These are phyloP conservation scores for Metridium senile DNA, from an alignment of 92 coral and sea anemone genomes.

Conservation along the genomic window DNA sequence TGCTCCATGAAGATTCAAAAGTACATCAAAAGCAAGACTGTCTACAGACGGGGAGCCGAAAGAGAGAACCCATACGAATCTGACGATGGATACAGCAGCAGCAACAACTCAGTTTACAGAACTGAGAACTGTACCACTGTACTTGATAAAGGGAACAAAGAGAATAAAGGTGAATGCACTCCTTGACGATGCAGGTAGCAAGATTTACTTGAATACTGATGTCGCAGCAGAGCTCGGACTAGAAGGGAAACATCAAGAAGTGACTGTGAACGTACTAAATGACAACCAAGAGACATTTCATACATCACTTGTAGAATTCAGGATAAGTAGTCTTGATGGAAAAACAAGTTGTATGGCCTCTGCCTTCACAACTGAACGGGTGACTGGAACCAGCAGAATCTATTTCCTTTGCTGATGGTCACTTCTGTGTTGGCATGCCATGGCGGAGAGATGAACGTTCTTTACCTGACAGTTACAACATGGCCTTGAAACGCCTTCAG, in stretches of 20 bases:
- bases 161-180: too few species aligned
- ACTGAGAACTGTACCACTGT: too few species aligned
- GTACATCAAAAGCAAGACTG: too few species aligned
- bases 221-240: conserved; percentile 48
- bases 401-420: conserved; percentile 34
- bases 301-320: conserved; percentile 46
- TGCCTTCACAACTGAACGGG: conserved; percentile 53
- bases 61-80: conserved; percentile 46
- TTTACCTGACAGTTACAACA: too few species aligned
- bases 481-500: too few species aligned
- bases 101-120: too few species aligned
- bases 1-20: too few species aligned
- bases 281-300: conserved; percentile 48
- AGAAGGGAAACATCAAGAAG: conserved; percentile 39
- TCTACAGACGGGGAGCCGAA: conserved; percentile 10
- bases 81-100: conserved; percentile 14
- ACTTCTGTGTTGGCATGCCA: conserved; percentile 39
- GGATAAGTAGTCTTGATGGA: too few species aligned
- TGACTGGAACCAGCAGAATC: conserved; percentile 52
- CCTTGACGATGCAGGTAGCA: too few species aligned
- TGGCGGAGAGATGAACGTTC: too few species aligned
- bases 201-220: too few species aligned
- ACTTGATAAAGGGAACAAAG: too few species aligned
- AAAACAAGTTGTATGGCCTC: conserved; percentile 34
- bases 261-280: conserved; percentile 52